Conservation (phyloP, 1,140 invertebrate species). For the Conus betulinus region DNA sequence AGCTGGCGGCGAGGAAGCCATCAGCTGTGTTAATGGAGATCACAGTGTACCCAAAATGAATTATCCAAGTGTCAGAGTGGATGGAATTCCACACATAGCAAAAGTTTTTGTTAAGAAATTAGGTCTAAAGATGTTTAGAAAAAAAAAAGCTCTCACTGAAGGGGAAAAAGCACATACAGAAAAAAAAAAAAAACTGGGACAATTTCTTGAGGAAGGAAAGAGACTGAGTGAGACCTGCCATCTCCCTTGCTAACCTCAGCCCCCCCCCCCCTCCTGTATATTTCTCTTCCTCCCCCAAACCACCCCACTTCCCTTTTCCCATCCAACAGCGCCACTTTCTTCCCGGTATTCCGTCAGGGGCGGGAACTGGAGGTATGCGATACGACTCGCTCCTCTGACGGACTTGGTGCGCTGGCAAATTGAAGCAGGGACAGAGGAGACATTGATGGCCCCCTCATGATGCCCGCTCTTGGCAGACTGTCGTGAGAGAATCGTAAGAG, state of each 20-base stretch:
- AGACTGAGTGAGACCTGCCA: neutral
- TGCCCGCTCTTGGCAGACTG: neutral
- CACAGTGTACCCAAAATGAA: neutral
- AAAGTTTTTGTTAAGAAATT: neutral
- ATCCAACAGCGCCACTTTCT: neutral
- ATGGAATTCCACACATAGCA: neutral
- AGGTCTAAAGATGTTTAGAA: neutral
- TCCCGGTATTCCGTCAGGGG: neutral
- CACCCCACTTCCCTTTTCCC: neutral
- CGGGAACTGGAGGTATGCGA: neutral
- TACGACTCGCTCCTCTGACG: neutral
- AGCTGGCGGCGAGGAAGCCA: neutral
- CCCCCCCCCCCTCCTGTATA: neutral
- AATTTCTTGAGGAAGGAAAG: neutral
- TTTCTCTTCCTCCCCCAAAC: neutral
- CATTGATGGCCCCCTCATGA: slow-evolving; percentile 13
- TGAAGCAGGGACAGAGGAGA: slow-evolving; percentile 10
- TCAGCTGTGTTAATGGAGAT: neutral
- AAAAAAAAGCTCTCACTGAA: too few relatives aligned
- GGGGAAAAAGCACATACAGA: neutral
- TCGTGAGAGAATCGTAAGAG: neutral
- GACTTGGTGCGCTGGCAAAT: slow-evolving; percentile 15
- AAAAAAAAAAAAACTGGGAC: neutral
- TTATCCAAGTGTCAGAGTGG: neutral
- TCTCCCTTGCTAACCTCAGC: neutral